Conservation (phyloP, 2,888 invertebrate species). For the Thymelicus acteon region DNA sequence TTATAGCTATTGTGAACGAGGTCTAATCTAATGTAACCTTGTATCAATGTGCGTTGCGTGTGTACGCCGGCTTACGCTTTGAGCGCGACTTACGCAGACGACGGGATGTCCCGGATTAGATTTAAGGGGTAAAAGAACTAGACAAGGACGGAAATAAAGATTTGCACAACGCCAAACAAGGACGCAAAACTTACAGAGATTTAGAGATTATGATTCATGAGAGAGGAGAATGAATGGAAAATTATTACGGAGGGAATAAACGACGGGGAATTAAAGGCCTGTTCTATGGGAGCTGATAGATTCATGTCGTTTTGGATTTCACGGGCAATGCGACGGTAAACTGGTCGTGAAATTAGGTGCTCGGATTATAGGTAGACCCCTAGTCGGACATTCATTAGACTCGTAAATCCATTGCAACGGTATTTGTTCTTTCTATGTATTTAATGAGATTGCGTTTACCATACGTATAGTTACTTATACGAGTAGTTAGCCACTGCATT, state of each 20-base stretch:
- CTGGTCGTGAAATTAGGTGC: slow-evolving; percentile 58
- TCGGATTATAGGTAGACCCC: slow-evolving; percentile 45
- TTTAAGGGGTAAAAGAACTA: slow-evolving; percentile 82
- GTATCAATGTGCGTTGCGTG: slow-evolving; percentile 40
- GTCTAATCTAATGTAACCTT: slow-evolving; percentile 31
- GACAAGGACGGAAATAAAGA: slow-evolving; percentile 62
- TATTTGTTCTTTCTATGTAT: slow-evolving; percentile 27
- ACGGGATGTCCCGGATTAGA: slow-evolving; percentile 83
- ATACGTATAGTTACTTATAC: neutral
- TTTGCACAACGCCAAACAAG: slow-evolving; percentile 58
- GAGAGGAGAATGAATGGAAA: slow-evolving; percentile 81
- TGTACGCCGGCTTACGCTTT: slow-evolving; percentile 54
- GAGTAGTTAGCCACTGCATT: too few relatives aligned
- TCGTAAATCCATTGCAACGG: slow-evolving; percentile 24
- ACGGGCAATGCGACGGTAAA: slow-evolving; percentile 49
- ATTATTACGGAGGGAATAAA: slow-evolving; percentile 79
- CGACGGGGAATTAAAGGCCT: slow-evolving; percentile 60
- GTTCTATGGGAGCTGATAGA: slow-evolving; percentile 54
- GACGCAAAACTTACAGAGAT: slow-evolving; percentile 69
- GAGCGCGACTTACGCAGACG: slow-evolving; percentile 64
- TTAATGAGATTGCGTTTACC: slow-evolving; percentile 7
- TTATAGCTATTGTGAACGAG: slow-evolving; percentile 22
- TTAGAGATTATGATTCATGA: slow-evolving; percentile 85
- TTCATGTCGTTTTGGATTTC: slow-evolving; percentile 53
- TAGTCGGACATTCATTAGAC: slow-evolving; percentile 45